Base-by-base conservation (phyloP, 2,113 vertebrate species). In the Cyprinodon brontotheroides region DNA sequence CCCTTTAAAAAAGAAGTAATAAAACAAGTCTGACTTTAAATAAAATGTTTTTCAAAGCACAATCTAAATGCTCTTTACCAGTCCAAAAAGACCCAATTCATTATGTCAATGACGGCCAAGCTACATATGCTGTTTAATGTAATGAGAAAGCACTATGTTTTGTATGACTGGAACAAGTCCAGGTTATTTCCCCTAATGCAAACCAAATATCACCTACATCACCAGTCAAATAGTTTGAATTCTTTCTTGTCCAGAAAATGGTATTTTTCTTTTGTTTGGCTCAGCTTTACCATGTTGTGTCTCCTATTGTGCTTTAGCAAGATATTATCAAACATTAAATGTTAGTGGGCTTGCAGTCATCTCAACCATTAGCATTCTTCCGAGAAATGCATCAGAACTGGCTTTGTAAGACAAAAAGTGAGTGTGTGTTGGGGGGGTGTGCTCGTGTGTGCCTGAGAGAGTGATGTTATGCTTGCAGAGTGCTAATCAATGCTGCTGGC, bases 401-500 rank as follows among this genome's bases (percentile, higher is more conserved):
- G 50, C 45, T 74, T 40, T 65, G 45, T 67, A 57, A 86, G 29
- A 64, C 67, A 67, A 61, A 63, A 60, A 74, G 65, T 59, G 39
- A 72, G 67, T 61, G 38, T 37, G 4, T 1, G 37, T 14, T 36
- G 69, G 40, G 59, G 60, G 68, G 45, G 20, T 68, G 40, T 38
- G 74, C 57, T 43, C 37, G 76, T 59, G 66, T 72, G 64, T 40
- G 45, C 17, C 68, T n/a, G 57, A 43, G 83, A 82, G 82, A 53
- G 62, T 88, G 87, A 86, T 87, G 83, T 89, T 89, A 88, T 87
- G 83, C 85, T 87, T 89, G 79, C 78, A 40, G 87, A 89, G 87
- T 90, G 69, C 86, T 92, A 92, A 92, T 92, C 90, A 91, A 91
- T 92, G 90, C 85, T 84, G 74, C 87, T 87, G 87, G 91, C 89